A percentile compares a stretch with the other conserved stretches of the same genome.
These are phyloP conservation scores for Desoria tigrina DNA, from an alignment of 2,888 invertebrate genomes.

Conservation along the genomic window DNA sequence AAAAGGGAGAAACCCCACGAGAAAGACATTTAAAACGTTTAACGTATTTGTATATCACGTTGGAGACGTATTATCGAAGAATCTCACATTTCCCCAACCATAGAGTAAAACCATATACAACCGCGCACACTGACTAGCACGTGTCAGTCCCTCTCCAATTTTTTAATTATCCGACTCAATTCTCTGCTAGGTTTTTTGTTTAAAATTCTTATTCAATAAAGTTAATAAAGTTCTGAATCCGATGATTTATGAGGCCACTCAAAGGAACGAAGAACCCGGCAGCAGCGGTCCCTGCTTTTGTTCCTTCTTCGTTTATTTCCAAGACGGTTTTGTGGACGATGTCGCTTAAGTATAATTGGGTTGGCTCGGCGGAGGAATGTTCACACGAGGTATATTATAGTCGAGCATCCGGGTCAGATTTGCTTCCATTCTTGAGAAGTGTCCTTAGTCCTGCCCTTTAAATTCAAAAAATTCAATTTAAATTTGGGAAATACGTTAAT, in stretches of 20 bases:
- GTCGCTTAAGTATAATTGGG: slow-evolving; percentile 11
- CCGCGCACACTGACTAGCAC: no score
- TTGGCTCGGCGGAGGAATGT: background rate
- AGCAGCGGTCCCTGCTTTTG: slow-evolving; percentile 21
- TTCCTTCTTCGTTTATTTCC: slow-evolving; percentile 26
- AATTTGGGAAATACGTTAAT: no score
- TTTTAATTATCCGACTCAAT: no score
- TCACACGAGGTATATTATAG: background rate
- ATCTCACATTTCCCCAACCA: no score
- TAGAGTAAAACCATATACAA: no score
- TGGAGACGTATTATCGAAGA: no score
- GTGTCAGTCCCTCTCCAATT: no score
- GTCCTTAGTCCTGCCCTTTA: slow-evolving; percentile 19
- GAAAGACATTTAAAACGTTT: no score
- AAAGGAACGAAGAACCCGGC: slow-evolving; percentile 24
- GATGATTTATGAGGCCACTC: slow-evolving; percentile 9
- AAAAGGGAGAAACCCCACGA: no score
- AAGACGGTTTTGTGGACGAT: slow-evolving; percentile 28
- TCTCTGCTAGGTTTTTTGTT: no score
- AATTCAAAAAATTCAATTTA: background rate
- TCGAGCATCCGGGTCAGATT: slow-evolving; percentile 21
- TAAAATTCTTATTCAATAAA: no score
- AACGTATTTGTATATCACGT: no score
- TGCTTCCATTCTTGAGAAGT: slow-evolving; percentile 5
- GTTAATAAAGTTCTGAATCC: background rate